Evolutionary conservation across 2,888 invertebrate genomes (phyloP), one percentile per base, ranked within the genome.

Genomic region (Acronicta psi): DNA sequence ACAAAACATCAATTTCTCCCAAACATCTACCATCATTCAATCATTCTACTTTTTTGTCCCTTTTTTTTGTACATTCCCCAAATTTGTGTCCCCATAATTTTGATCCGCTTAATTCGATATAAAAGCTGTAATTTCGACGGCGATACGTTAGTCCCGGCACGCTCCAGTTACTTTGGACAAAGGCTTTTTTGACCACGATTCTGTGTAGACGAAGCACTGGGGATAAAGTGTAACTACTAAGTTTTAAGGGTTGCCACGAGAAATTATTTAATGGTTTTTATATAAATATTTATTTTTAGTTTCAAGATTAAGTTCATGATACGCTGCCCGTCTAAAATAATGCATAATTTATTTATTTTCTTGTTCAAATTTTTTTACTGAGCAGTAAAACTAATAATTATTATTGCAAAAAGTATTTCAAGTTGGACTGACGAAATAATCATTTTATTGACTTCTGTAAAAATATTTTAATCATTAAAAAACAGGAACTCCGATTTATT

Each of bases 91-190:
- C 54, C 53, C 14, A 38, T 50, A 49, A 69, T 69, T 64, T 44
- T 44, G 46, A 61, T 47, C 17, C 43, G 40, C 13, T 54, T 65
- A 65, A 69, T 65, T 54, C 34, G 14, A 34, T 23, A 36, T 49
- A 63, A 70, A 64, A 38, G 11, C 56, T 46, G 38, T 46, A 63
- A 69, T 65, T 63, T 43, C 9, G 45, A 2, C 44, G 37, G 38
- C 17, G 49, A 71, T 65, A 58, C 49, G 38, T 64, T 46, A 40
- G 36, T 40, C 71, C 50, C 42, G n/a, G n/a, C 45, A 46, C 67
- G 67, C 45, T 67, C 67, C 42, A 59, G 44, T 67, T 59, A 29
- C 13, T 14, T 8, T 2, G 52, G 37, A 67, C 67, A 67, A 67
- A 66, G 51, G 8, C 20, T 9, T 70, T 64, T 67, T 67, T 67